A percentile compares a stretch with the other conserved stretches of the same genome.
Conservation (phyloP, 2,888 invertebrate genomes). For the Ichneumoninae sp. region DNA sequence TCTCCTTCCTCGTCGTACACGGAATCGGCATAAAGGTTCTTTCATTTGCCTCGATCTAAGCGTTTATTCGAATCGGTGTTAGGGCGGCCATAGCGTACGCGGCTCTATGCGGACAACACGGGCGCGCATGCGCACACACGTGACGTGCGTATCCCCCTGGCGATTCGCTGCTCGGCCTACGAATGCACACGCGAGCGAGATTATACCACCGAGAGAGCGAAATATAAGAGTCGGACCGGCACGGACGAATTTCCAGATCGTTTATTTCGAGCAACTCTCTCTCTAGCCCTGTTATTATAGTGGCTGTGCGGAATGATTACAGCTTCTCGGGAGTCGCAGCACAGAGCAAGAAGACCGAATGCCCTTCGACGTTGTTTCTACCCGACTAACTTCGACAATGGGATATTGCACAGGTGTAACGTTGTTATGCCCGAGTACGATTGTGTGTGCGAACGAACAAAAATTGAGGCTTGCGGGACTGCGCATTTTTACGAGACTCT, state of each 20-base stretch:
- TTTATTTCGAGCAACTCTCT: constrained; percentile 64
- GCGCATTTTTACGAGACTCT: neutral
- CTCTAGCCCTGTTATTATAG: constrained; percentile 65
- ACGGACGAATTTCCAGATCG: constrained; percentile 59
- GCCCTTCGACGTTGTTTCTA: constrained; percentile 2
- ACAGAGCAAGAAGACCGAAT: constrained; percentile 28
- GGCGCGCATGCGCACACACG: neutral
- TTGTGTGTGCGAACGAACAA: neutral
- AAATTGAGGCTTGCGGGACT: neutral
- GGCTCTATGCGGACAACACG: neutral
- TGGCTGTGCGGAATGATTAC: constrained; percentile 59
- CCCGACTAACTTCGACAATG: constrained; percentile 21
- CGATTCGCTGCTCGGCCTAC: constrained; percentile 45
- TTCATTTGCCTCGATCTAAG: constrained; percentile 54
- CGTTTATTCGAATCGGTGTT: constrained; percentile 21
- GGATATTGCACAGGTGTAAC: constrained; percentile 47
- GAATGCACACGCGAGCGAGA: constrained; percentile 62
- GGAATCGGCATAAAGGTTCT: constrained; percentile 63
- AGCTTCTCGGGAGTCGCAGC: constrained; percentile 45
- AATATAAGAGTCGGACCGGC: constrained; percentile 41
- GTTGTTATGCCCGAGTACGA: constrained; percentile 39
- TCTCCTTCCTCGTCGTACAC: constrained; percentile 51
- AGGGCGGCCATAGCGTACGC: neutral
- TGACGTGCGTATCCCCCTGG: constrained; percentile 42
- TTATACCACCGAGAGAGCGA: constrained; percentile 44